Evolutionary conservation across 2,888 invertebrate species (phyloP), one percentile per base, ranked within the genome.

Genomic region (Pollenia griseotomentosa): DNA sequence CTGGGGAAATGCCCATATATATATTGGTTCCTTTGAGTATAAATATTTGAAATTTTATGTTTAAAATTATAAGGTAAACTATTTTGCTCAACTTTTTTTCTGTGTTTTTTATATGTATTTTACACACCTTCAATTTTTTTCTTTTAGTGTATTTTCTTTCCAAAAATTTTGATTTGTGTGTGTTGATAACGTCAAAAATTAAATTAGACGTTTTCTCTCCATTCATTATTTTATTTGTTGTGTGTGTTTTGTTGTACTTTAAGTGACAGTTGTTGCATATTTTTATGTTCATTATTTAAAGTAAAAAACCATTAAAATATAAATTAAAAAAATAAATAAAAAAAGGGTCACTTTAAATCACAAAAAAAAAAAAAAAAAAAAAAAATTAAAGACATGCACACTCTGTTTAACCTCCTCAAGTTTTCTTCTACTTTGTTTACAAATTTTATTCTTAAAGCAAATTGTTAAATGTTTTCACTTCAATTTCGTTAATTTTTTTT

Each of bases 261-360:
- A 70, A 81, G 80, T 68, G 71, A 83, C 71, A 83, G 80, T 77
- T 80, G 83, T 80, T 83, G 80, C 83, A 83, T 83, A 86, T 83
- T 78, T 83, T 83, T 75, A 71, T 71, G 61, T 86, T 83, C 55
- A 80, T 86, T 83, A 86, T 82, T 46, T 55, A 51, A 75, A 59
- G 51, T 48, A 40, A 19, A 48, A 66, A 5, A 68, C 42, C 40
- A 46, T 57, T 16, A 48, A 78, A 68, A 78, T 48, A 48, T 57
- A 2, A 53, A 53, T 53, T 42, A 44, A 10, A 66, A 55, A 57
- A 71, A 63, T 65, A 73, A 57, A 74, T 66, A 74, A 68, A 59
- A 83, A 83, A 83, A 83, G 77, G 63, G 71, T 71, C 63, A 63
- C 14, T 77, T 75, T 51, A 10, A 66, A 12, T 70, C 55, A 19